phyloP scores from a whole-genome alignment of 2,797 vertebrate species.

The Syngnathus rostellatus region DNA sequence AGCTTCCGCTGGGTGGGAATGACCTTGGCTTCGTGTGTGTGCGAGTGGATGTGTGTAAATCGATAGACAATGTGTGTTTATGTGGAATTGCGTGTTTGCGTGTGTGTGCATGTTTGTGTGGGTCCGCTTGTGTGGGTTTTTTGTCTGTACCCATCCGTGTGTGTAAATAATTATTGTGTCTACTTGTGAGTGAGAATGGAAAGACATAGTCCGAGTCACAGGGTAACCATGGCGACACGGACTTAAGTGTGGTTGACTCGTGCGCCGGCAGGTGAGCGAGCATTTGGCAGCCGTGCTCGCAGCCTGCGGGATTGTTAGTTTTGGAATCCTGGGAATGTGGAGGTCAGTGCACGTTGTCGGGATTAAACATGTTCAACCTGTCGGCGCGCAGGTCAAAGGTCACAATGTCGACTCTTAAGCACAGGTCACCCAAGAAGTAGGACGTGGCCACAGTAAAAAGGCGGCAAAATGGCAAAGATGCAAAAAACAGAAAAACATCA shows the following conservation, averaged over 20 bases:
- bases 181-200: not conserved
- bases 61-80: no score
- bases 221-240: not conserved
- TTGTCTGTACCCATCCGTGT: no score
- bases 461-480: not conserved
- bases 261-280: not conserved
- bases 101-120: no score
- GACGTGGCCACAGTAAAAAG: not conserved
- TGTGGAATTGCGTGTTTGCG: no score
- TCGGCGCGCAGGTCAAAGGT: not conserved
- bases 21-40: not conserved
- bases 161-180: not conserved
- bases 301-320: constrained; percentile 25
- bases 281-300: constrained; percentile 2
- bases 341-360: constrained; percentile 17
- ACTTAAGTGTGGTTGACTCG: not conserved
- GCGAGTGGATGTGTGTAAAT: not conserved
- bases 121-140: no score
- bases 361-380: constrained; percentile 4
- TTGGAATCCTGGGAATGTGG: constrained; percentile 47
- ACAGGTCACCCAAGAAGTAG: not conserved
- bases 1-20: not conserved
- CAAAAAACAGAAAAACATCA: no score
- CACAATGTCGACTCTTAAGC: not conserved
- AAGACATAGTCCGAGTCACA: not conserved